Base-by-base conservation (phyloP, 2,888 invertebrate species). In the Nezara viridula region DNA sequence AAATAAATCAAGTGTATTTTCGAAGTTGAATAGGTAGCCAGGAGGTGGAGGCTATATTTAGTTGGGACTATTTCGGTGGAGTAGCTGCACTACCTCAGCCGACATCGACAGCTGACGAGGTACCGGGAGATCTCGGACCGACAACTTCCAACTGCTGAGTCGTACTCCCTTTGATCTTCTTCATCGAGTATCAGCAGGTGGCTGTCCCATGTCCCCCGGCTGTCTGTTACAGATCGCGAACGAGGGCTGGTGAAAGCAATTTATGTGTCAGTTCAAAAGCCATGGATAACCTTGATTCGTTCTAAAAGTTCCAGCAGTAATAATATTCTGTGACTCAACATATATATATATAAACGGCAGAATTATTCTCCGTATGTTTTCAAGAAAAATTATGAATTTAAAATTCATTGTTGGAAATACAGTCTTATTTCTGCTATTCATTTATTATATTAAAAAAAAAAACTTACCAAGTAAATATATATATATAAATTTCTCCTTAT, bases 1-100 rank as follows among this genome's bases (percentile, higher is more conserved):
- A 73, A 60, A 73, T 73, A 73, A 73, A 73, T 73, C 66, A 37
- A 27, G 37, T 73, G 66, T 73, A 73, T 73, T 73, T 73, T 73
- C 6, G 66, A 73, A 19, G 21, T 73, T 37, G 66, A 73, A 32
- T 73, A 73, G 66, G 37, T 16, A 21, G 66, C 66, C 66, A 73
- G 66, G 66, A 73, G 66, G 66, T 37, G 7, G 21, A 5, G 37
- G n/a, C 32, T 73, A 73, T 37, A 73, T 73, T 73, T 73, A 73
- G 66, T 37, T 6, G 6, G 32, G 37, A 2, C 66, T 73, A 73
- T 73, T 73, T 37, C 66, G 14, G 66, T 37, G 19, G 19, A 73
- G 66, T 21, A 7, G 0, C 66, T 73, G 66, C 66, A 73, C 66
- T 19, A 73, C 2, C 66, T 73, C 66, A 60, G 7, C 60, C 60